phyloP scores from a whole-genome alignment of 2,113 vertebrate genomes.

The Melanocharis versteri region DNA sequence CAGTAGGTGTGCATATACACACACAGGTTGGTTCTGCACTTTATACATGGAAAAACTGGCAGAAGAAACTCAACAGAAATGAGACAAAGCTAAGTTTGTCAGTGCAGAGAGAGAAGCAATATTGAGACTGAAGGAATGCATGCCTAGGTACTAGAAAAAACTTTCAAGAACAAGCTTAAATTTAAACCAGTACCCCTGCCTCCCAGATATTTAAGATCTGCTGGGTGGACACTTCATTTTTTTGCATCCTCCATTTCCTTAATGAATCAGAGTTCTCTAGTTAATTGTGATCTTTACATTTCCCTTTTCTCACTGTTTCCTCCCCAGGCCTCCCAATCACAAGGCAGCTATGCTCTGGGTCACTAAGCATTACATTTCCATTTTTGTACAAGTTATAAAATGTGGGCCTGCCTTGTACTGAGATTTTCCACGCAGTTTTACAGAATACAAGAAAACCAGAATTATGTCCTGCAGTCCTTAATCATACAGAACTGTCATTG shows the following conservation, averaged over 20 bases:
- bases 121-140: neutral
- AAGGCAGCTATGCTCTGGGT: neutral
- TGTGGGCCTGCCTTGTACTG: neutral
- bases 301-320: constrained; percentile 7
- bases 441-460: neutral
- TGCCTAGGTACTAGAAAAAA: neutral
- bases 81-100: neutral
- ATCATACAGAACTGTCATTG: neutral
- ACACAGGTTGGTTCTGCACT: neutral
- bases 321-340: neutral
- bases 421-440: neutral
- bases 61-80: neutral
- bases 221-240: neutral
- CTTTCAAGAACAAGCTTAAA: neutral
- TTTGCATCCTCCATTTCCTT: neutral
- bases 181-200: neutral
- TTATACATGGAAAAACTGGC: neutral
- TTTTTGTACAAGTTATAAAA: neutral
- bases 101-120: neutral
- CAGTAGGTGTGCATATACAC: neutral
- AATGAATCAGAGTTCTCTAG: constrained; percentile 6
- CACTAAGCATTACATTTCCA: neutral
- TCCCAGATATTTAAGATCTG: neutral
- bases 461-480: constrained; percentile 12
- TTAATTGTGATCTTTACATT: constrained; percentile 19